phyloP scores from a whole-genome alignment of 2,888 invertebrate genomes.

The Diaprepes abbreviatus region DNA sequence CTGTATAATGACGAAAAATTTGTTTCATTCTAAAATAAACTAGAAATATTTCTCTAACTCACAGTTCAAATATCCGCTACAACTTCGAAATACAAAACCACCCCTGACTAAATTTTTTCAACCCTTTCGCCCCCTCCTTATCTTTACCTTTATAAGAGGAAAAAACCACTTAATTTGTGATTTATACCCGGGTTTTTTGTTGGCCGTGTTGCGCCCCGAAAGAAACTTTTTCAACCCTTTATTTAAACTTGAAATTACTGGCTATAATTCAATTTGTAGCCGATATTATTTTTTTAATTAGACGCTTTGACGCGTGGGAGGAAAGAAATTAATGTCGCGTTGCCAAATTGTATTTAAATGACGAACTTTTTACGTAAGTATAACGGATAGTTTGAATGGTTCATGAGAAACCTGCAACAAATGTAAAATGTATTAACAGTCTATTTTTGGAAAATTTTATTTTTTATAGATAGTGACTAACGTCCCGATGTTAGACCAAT shows the following conservation, averaged over 20 bases:
- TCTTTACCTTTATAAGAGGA: slow-evolving; percentile 54
- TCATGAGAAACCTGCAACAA: too few relatives aligned
- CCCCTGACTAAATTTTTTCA: slow-evolving; percentile 25
- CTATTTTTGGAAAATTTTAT: too few relatives aligned
- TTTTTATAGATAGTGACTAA: too few relatives aligned
- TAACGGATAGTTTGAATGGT: too few relatives aligned
- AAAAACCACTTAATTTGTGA: slow-evolving; percentile 64
- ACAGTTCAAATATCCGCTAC: too few relatives aligned
- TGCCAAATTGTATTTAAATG: slow-evolving; percentile 2
- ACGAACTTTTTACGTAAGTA: too few relatives aligned
- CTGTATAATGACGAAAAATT: too few relatives aligned
- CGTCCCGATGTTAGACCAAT: too few relatives aligned
- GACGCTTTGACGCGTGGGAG: slow-evolving; percentile 62
- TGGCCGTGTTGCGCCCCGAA: slow-evolving; percentile 28
- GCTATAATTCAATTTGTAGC: slow-evolving; percentile 68
- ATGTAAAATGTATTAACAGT: too few relatives aligned
- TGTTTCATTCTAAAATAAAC: too few relatives aligned
- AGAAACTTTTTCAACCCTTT: slow-evolving; percentile 60
- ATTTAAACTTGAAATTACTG: slow-evolving; percentile 67
- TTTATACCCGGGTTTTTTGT: slow-evolving; percentile 61
- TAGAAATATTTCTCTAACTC: too few relatives aligned
- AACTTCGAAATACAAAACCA: too few relatives aligned
- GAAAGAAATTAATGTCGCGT: slow-evolving; percentile 39
- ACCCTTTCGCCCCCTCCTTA: slow-evolving; percentile 54
- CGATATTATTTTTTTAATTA: slow-evolving; percentile 69